A percentile compares a stretch with the other conserved stretches of the same genome.
These are phyloP conservation scores for Lordiphosa collinella DNA, from an alignment of 1,140 invertebrate species.

Conservation along the genomic window DNA sequence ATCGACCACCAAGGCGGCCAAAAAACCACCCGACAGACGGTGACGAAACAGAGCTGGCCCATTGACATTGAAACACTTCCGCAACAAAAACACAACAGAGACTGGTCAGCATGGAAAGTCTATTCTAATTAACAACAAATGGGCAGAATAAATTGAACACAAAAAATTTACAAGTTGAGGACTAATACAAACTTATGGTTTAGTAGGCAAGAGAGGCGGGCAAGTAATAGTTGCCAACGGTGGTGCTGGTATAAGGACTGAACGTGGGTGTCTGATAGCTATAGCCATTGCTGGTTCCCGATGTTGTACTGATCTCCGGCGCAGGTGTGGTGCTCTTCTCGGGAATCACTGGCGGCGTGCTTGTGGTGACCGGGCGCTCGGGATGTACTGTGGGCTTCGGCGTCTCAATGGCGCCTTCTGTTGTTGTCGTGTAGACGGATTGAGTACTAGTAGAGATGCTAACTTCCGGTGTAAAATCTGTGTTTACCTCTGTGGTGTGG, in stretches of 20 bases:
- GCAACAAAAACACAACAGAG: conserved; percentile 7
- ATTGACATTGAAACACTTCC: conserved; percentile 53
- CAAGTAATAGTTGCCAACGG: conserved; percentile 30
- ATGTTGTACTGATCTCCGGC: conserved; percentile 9
- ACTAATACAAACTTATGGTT: background rate
- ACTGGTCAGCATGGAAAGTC: conserved; percentile 1
- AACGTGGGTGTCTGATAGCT: conserved; percentile 22
- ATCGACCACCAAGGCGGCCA: conserved; percentile 15
- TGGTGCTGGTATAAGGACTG: conserved; percentile 4
- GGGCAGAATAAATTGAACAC: conserved; percentile 1
- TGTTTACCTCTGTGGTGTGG: conserved; percentile 64
- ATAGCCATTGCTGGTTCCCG: conserved; percentile 22
- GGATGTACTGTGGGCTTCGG: conserved; percentile 60
- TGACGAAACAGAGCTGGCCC: conserved; percentile 22
- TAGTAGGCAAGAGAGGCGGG: conserved; percentile 20
- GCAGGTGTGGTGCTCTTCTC: conserved; percentile 7
- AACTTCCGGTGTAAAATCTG: conserved; percentile 56
- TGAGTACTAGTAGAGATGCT: conserved; percentile 57
- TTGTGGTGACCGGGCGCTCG: conserved; percentile 42
- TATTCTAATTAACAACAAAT: conserved; percentile 30
- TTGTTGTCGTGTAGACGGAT: conserved; percentile 60
- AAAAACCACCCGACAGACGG: conserved; percentile 6
- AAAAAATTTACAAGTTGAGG: background rate
- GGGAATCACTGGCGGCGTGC: conserved; percentile 17
- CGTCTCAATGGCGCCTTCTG: conserved; percentile 48